Conservation (phyloP, 2,113 vertebrate species). For the Aspidoscelis tigris region DNA sequence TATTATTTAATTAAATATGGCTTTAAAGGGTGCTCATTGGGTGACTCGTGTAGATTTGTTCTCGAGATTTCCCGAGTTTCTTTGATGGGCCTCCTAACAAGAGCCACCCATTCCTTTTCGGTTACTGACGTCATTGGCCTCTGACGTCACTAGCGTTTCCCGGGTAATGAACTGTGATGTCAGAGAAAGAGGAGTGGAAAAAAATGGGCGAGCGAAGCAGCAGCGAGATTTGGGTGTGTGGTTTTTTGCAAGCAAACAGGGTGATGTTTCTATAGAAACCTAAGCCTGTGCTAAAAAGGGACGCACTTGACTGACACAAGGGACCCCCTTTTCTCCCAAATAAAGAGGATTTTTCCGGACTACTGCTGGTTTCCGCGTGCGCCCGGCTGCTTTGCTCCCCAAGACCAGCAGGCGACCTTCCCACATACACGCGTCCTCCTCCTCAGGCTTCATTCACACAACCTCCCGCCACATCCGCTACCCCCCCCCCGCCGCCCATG, state of each 20-base stretch:
- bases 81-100: too few relatives aligned
- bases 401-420: too few relatives aligned
- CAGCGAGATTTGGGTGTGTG: neutral
- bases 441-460: too few relatives aligned
- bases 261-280: constrained; percentile 34
- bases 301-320: too few relatives aligned
- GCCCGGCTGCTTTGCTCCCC: too few relatives aligned
- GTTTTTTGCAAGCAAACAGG: neutral
- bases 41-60: neutral
- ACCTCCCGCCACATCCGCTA: too few relatives aligned
- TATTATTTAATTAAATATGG: too few relatives aligned
- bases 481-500: too few relatives aligned
- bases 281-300: neutral
- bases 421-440: too few relatives aligned
- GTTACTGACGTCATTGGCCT: constrained; percentile 2
- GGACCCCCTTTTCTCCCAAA: neutral
- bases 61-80: neutral
- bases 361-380: neutral
- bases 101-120: neutral
- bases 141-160: constrained; percentile 22
- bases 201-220: neutral
- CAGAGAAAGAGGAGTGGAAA: neutral
- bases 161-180: constrained; percentile 29
- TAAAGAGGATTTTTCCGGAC: too few relatives aligned
- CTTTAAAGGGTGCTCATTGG: too few relatives aligned